Base-by-base conservation (phyloP, 2,113 vertebrate species). In the Rhizomys pruinosus region DNA sequence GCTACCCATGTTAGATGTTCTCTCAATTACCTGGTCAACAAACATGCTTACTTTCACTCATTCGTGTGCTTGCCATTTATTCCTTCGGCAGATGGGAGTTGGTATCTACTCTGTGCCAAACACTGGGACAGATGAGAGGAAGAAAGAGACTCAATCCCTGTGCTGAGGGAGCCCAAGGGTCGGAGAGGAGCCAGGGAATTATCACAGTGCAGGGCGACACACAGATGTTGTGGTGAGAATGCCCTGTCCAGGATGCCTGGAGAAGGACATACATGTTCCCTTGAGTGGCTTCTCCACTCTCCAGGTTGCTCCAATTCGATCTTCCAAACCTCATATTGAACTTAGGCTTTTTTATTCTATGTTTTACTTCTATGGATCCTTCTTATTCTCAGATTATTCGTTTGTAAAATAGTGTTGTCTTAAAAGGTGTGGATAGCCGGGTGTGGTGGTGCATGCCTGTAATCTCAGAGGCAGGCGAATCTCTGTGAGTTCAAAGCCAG, bases 321-420 rank as follows among this genome's bases (percentile, higher is more conserved):
- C 59, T 91, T 94, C 89, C 55, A 79, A 69, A 68, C n/a, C 32
- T 76, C 57, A 42, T 52, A 22, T 11, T 90, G 82, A 68, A 61
- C 23, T 29, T 68, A 91, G 52, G 39, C 44, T 57, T 34, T 23
- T 69, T 34, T 37, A 13, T 96, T 80, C 61, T 32, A 64, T 72
- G 47, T 69, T 77, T 78, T 79, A 76, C 64, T 85, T 87, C 34
- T 42, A 47, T 59, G 63, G 63, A 61, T 74, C 22, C 27, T 87
- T 94, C 61, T 71, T 72, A 9, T 88, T 88, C 57, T 87, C 76
- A 66, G 29, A 76, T 94, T 39, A 16, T 73, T 37, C 34, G 80
- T 27, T 86, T 90, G 82, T 25, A 74, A 63, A 87, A 42, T 32
- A 64, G 25, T 57, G 6, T 85, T 63, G 25, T 86, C 63, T 90